A percentile compares a stretch with the other conserved stretches of the same genome.
Conservation (phyloP, 2,797 vertebrate genomes). For the Gymnoscopelus braueri region DNA sequence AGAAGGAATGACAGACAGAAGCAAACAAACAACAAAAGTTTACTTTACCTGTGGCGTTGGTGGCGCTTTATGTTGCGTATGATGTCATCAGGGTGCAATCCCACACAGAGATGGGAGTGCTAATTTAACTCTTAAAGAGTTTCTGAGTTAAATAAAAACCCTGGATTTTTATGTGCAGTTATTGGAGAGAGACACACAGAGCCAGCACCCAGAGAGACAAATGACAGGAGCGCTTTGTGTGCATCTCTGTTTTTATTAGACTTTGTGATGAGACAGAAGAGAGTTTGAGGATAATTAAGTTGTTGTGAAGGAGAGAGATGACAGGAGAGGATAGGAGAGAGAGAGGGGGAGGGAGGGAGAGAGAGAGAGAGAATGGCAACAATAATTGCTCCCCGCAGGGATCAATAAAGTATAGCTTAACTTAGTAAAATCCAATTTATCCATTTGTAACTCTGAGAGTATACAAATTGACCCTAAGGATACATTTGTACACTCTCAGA, state of each 20-base stretch:
- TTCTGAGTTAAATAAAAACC: no score
- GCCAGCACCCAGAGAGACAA: no score
- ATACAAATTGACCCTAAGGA: no score
- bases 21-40: conserved; percentile 15
- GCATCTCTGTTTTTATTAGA: conserved; percentile 6
- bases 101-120: conserved; percentile 34
- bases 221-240: not conserved
- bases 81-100: conserved; percentile 72
- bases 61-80: conserved; percentile 53
- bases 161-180: no score
- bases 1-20: conserved; percentile 16
- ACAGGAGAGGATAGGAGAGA: conserved; percentile 6
- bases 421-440: no score
- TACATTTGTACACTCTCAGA: no score
- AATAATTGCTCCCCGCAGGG: no score
- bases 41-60: conserved; percentile 63
- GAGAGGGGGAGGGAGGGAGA: not conserved
- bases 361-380: not conserved
- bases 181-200: not conserved
- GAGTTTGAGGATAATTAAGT: not conserved
- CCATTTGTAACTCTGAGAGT: no score
- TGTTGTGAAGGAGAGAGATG: not conserved
- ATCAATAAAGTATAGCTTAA: no score
- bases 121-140: no score
- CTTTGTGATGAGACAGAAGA: no score